Conservation (phyloP, 2,888 invertebrate species). For the Laothoe populi region DNA sequence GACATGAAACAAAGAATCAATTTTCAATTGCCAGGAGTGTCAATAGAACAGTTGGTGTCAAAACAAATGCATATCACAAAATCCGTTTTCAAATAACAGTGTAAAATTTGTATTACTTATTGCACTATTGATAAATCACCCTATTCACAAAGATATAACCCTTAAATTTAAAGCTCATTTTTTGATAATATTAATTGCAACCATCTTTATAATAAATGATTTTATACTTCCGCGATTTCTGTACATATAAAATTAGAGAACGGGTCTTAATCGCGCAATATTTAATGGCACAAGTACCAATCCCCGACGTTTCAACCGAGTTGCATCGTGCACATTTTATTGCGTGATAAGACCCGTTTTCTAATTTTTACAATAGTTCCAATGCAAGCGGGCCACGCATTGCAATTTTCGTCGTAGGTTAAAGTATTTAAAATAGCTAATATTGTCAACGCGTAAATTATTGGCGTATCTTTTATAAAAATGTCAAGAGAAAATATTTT, state of each 20-base stretch:
- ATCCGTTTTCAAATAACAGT: conserved; percentile 9
- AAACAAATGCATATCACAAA: conserved; percentile 1
- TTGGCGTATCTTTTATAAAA: conserved; percentile 4
- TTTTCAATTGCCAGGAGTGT: neutral
- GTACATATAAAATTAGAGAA: too few relatives aligned
- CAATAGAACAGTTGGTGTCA: neutral
- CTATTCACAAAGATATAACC: conserved; percentile 21
- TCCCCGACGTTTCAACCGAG: too few relatives aligned
- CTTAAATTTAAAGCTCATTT: conserved; percentile 46
- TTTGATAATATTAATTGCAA: conserved; percentile 40
- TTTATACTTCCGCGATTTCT: too few relatives aligned
- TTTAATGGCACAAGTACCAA: too few relatives aligned
- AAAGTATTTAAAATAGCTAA: conserved; percentile 17
- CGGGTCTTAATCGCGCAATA: too few relatives aligned
- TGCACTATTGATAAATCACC: conserved; percentile 42
- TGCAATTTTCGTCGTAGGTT: conserved; percentile 5
- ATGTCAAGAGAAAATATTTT: neutral
- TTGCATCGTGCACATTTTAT: too few relatives aligned
- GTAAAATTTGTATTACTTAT: conserved; percentile 38
- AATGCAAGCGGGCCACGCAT: conserved; percentile 6
- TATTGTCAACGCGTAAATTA: conserved; percentile 11
- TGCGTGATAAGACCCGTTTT: too few relatives aligned
- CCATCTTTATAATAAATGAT: too few relatives aligned
- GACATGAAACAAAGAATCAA: neutral
- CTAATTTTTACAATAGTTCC: conserved; percentile 10